Evolutionary conservation across 2,113 vertebrate species (phyloP), one percentile per base, ranked within the genome.

Genomic region (Stegostoma tigrinum): DNA sequence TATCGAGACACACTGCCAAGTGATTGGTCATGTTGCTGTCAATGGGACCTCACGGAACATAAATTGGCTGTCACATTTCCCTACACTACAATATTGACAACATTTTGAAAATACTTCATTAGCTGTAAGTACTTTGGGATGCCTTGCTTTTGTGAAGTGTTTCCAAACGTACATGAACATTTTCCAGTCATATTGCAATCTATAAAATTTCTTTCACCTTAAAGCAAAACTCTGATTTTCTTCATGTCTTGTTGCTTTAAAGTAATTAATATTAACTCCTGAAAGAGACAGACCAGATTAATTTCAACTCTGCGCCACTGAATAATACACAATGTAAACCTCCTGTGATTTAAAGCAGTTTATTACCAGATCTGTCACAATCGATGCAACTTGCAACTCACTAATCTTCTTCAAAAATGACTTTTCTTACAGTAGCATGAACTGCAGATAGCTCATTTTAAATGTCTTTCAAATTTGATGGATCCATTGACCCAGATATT

Each of bases 371-470:
- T 48, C 45, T 87, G 7, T 21, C 21, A 30, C 27, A 48, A 87
- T 48, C 85, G 52, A 52, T 30, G 24, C 6, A 3, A 52, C 8
- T 52, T 27, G 24, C 14, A 45, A 87, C 85, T 52, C 23, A 86
- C n/a, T 95, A 91, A 21, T 0, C 96, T 96, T 85, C 95, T 96
- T 96, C 95, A 93, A 95, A 97, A 96, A 97, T 96, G 38, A 21
- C 38, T 83, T 42, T 83, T 80, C 38, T 83, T 42, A 45, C 42
- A 23, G 23, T 45, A 83, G 21, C 17, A 45, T 83, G 38, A 83
- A 83, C 19, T 83, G 42, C 42, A 83, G 38, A 21, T 38, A 97
- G 95, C 23, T 6, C n/a, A n/a, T 3, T 80, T 14, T 38, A 80
- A 38, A 14, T n/a, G n/a, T 34, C 15, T 87, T 87, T 87, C 45